Evolutionary conservation across 2,797 vertebrate species (phyloP).

Genomic region (Bucorvus abyssinicus): DNA sequence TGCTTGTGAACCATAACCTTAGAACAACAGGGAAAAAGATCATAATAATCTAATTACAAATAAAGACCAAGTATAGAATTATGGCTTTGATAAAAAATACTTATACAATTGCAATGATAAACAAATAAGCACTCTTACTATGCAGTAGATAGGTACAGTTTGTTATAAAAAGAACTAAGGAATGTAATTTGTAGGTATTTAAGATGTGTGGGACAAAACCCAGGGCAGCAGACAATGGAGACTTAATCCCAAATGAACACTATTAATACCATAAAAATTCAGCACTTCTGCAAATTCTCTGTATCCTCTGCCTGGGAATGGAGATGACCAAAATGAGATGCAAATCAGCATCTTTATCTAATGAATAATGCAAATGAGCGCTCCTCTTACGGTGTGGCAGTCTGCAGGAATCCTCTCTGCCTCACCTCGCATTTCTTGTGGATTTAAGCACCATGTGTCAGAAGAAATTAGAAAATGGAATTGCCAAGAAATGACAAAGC

Average conservation of each 20-base stretch:
- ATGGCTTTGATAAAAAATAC: not conserved
- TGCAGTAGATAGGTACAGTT: conserved; percentile 34
- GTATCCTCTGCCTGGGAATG: conserved; percentile 63
- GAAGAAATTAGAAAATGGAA: conserved; percentile 74
- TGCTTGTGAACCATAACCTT: conserved; percentile 22
- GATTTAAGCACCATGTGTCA: conserved; percentile 80
- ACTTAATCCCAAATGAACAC: conserved; percentile 49
- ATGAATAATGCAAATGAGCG: conserved; percentile 84
- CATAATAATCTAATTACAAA: not conserved
- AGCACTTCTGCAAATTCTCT: conserved; percentile 48
- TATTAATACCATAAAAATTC: conserved; percentile 66
- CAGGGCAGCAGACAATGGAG: conserved; percentile 19
- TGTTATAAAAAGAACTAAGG: conserved; percentile 29
- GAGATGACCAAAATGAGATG: conserved; percentile 74
- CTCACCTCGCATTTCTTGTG: conserved; percentile 74
- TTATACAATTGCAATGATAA: not conserved
- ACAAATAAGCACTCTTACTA: conserved; percentile 26
- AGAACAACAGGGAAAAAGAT: not conserved
- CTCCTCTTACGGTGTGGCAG: conserved; percentile 67
- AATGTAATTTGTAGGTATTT: not conserved
- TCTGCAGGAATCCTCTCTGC: conserved; percentile 78
- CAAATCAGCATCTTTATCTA: conserved; percentile 79
- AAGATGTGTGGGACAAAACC: conserved; percentile 36
- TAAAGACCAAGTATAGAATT: not conserved
- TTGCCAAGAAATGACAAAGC: conserved; percentile 73